Conservation (phyloP, 2,888 invertebrate genomes). For the Chalcis sispes region DNA sequence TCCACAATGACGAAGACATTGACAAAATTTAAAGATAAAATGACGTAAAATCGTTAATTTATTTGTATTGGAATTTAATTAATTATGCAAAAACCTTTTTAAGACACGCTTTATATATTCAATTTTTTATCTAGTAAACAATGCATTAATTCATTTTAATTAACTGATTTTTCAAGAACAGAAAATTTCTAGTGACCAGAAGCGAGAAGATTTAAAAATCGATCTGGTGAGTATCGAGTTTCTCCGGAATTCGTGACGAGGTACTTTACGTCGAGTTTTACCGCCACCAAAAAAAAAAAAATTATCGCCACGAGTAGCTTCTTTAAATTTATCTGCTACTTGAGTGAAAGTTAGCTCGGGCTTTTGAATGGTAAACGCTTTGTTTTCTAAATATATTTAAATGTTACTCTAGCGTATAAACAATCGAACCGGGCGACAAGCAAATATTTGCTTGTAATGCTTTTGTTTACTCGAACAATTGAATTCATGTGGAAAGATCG, state of each 20-base stretch:
- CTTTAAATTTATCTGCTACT: slow-evolving; percentile 23
- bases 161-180: slow-evolving; percentile 31
- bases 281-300: slow-evolving; percentile 26
- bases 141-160: slow-evolving; percentile 2
- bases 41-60: too few relatives aligned
- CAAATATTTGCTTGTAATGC: background rate
- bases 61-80: too few relatives aligned
- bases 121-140: too few relatives aligned
- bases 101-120: too few relatives aligned
- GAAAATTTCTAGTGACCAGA: background rate
- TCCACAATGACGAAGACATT: too few relatives aligned
- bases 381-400: background rate
- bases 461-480: background rate
- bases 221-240: slow-evolving; percentile 10
- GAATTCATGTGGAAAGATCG: too few relatives aligned
- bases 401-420: too few relatives aligned
- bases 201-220: background rate
- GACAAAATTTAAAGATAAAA: too few relatives aligned
- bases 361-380: background rate
- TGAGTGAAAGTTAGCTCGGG: background rate
- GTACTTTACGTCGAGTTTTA: slow-evolving; percentile 19
- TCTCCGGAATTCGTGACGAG: slow-evolving; percentile 18
- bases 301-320: slow-evolving; percentile 26
- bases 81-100: too few relatives aligned
- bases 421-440: too few relatives aligned